These are phyloP conservation scores for Trichogramma dendrolimi DNA, from an alignment of 2,888 invertebrate species.

Conservation along the genomic window DNA sequence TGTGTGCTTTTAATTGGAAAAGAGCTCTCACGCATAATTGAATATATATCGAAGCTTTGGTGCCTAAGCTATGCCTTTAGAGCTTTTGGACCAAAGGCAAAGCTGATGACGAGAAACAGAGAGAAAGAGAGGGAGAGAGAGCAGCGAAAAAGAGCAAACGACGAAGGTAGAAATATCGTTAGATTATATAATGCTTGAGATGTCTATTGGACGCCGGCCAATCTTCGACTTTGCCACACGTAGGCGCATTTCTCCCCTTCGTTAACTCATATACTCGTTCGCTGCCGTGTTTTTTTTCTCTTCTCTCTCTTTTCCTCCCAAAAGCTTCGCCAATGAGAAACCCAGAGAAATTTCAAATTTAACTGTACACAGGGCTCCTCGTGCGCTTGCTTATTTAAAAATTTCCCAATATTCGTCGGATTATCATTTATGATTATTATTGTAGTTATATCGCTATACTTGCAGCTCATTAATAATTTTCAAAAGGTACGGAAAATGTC, in stretches of 20 bases:
- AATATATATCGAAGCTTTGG: constrained; percentile 18
- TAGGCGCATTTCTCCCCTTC: constrained; percentile 24
- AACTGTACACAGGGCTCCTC: no score
- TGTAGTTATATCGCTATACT: no score
- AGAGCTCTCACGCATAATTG: no score
- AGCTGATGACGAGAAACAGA: neutral
- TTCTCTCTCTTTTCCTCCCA: constrained; percentile 5
- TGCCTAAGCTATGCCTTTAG: neutral
- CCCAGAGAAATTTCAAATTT: constrained; percentile 3
- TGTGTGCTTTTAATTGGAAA: no score
- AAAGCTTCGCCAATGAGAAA: neutral
- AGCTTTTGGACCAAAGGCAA: no score
- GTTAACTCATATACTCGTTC: neutral
- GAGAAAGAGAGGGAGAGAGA: constrained; percentile 12
- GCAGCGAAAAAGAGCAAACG: constrained; percentile 10
- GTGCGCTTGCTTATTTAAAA: no score
- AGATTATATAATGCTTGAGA: constrained; percentile 42
- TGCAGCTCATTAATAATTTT: no score
- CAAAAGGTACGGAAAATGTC: no score
- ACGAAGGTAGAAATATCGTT: constrained; percentile 39
- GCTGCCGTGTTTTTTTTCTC: neutral
- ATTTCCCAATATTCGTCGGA: no score
- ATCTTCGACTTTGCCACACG: constrained; percentile 33
- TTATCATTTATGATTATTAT: no score
- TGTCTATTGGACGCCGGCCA: constrained; percentile 44